These are phyloP conservation scores for Ambastaia sidthimunki DNA, from an alignment of 2,797 vertebrate genomes.

Conservation along the genomic window DNA sequence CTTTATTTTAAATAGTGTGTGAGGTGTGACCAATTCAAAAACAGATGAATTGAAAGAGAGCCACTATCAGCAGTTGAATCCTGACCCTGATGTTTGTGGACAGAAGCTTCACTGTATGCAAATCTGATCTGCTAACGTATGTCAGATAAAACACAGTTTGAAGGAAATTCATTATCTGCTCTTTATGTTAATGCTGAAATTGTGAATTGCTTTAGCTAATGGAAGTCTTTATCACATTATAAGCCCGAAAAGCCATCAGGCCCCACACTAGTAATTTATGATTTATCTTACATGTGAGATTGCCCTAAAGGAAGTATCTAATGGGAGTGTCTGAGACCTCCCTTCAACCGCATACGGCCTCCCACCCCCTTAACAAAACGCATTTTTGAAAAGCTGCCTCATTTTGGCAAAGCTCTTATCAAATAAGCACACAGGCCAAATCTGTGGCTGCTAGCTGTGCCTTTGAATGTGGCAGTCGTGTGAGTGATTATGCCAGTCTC, in stretches of 20 bases:
- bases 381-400: constrained; percentile 49
- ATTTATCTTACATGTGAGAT: constrained; percentile 51
- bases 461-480: constrained; percentile 5
- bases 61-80: background rate
- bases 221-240: constrained; percentile 50
- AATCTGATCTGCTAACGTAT: constrained; percentile 10
- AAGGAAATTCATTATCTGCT: constrained; percentile 32
- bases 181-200: constrained; percentile 32
- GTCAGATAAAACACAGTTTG: constrained; percentile 24
- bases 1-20: background rate
- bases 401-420: constrained; percentile 58
- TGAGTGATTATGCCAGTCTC: constrained; percentile 39
- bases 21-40: constrained; percentile 13
- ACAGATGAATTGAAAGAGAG: constrained; percentile 1
- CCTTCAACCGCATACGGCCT: constrained; percentile 32
- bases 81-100: background rate
- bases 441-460: constrained; percentile 50
- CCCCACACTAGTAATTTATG: constrained; percentile 49
- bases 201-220: constrained; percentile 46
- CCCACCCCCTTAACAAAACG: constrained; percentile 40
- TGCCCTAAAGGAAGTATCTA: constrained; percentile 43
- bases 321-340: constrained; percentile 42
- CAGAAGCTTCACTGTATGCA: background rate
- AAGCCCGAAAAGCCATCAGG: constrained; percentile 48
- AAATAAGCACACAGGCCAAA: constrained; percentile 54